Conservation (phyloP, 2,797 vertebrate species). For the Eulemur rubriventer region DNA sequence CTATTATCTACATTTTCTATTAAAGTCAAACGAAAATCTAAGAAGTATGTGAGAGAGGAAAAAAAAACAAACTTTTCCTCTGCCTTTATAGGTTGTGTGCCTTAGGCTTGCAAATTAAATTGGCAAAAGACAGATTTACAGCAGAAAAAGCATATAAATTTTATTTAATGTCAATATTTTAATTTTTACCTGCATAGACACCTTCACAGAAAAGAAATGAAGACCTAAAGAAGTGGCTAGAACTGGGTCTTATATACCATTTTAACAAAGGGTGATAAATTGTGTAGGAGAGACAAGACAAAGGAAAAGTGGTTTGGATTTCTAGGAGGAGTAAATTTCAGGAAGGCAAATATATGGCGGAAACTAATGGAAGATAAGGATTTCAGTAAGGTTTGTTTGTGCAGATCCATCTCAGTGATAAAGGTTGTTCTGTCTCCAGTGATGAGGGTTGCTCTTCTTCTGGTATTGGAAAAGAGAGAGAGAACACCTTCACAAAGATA, state of each 20-base stretch:
- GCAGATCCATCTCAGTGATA: not conserved
- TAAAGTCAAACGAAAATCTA: not conserved
- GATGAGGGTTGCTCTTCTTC: not conserved
- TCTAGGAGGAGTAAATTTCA: not conserved
- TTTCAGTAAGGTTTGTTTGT: not conserved
- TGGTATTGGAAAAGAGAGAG: not conserved
- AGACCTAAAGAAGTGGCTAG: not conserved
- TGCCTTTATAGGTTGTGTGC: not conserved
- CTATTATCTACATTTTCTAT: not conserved
- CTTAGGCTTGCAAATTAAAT: not conserved
- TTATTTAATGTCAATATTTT: not conserved
- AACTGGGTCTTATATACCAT: not conserved
- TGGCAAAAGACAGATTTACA: not conserved
- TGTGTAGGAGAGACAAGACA: not conserved
- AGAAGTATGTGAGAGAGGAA: not conserved
- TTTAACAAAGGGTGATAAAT: not conserved
- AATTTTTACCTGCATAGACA: not conserved
- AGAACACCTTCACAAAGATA: not conserved
- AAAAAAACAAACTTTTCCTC: not conserved
- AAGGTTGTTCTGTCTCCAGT: not conserved
- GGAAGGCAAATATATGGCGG: not conserved
- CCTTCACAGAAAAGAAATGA: not conserved
- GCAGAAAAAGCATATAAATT: not conserved
- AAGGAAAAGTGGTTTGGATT: not conserved
- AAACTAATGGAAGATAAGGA: not conserved